phyloP scores from a whole-genome alignment of 2,888 invertebrate genomes.

The Flexamia atlantica region DNA sequence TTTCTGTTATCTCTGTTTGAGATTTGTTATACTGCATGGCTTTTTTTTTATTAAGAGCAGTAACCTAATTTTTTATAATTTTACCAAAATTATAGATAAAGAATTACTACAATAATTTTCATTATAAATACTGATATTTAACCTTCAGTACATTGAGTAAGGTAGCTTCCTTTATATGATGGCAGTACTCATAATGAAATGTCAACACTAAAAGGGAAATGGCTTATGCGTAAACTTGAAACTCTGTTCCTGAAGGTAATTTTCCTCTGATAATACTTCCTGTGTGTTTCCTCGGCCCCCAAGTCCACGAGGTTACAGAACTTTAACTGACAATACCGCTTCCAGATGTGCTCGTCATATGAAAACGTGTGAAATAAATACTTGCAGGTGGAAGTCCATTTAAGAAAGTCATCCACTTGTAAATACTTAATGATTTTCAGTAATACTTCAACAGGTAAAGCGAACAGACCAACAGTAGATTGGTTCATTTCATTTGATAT shows the following conservation, averaged over 20 bases:
- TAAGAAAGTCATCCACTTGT: slow-evolving; percentile 45
- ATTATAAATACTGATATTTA: no score
- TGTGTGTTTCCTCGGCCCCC: slow-evolving; percentile 16
- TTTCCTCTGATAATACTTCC: slow-evolving; percentile 44
- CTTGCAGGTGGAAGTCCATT: slow-evolving; percentile 48
- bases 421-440: slow-evolving; percentile 49
- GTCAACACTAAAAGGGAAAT: slow-evolving; percentile 30
- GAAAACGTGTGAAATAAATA: slow-evolving; percentile 60
- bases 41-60: no score
- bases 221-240: slow-evolving; percentile 3
- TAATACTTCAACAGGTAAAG: slow-evolving; percentile 56
- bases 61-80: no score
- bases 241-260: slow-evolving; percentile 46
- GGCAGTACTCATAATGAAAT: no score
- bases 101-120: no score
- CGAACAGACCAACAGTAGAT: slow-evolving; percentile 42
- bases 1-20: no score
- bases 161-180: no score
- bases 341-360: slow-evolving; percentile 63
- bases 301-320: slow-evolving; percentile 36
- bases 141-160: no score
- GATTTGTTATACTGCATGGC: no score
- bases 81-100: no score
- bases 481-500: slow-evolving; percentile 43
- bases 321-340: slow-evolving; percentile 67